phyloP scores from a whole-genome alignment of 1,140 invertebrate genomes.

The Drosophila mojavensis region DNA sequence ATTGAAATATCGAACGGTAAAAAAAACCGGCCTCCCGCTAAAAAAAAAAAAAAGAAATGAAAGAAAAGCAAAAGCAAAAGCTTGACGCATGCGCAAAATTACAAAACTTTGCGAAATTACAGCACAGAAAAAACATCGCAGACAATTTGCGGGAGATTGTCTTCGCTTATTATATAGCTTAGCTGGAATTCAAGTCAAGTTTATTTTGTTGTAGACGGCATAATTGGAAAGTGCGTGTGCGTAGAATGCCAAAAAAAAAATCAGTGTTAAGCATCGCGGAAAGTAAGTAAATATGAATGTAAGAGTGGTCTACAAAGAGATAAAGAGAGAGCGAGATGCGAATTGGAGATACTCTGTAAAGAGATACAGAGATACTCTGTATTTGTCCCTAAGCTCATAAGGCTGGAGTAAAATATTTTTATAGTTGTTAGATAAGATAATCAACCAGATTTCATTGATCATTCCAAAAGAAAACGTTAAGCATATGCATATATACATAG shows the following conservation, averaged over 20 bases:
- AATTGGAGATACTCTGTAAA: background rate
- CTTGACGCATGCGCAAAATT: constrained; percentile 72
- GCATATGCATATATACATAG: too few species aligned
- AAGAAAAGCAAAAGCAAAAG: constrained; percentile 5
- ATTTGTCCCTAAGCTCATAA: too few species aligned
- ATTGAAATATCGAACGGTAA: constrained; percentile 52
- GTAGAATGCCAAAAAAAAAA: constrained; percentile 57
- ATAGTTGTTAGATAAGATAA: too few species aligned
- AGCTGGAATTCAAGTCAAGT: constrained; percentile 56
- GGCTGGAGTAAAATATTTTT: too few species aligned
- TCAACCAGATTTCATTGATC: too few species aligned
- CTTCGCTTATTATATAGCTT: constrained; percentile 21
- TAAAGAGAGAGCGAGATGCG: background rate
- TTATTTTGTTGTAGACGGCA: constrained; percentile 4
- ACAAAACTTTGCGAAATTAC: constrained; percentile 77
- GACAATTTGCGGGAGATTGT: constrained; percentile 14
- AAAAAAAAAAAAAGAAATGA: background rate
- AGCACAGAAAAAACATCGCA: constrained; percentile 39
- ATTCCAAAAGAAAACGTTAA: too few species aligned
- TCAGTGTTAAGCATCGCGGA: constrained; percentile 13
- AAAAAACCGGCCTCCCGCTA: constrained; percentile 54
- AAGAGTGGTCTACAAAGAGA: background rate
- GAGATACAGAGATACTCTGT: too few species aligned
- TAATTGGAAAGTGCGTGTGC: constrained; percentile 70
- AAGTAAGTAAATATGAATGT: constrained; percentile 8